Percentiles rank a stretch among this genome's conserved stretches.
phyloP scores from a whole-genome alignment of 1,140 invertebrate genomes.

The Megathymus violae region DNA sequence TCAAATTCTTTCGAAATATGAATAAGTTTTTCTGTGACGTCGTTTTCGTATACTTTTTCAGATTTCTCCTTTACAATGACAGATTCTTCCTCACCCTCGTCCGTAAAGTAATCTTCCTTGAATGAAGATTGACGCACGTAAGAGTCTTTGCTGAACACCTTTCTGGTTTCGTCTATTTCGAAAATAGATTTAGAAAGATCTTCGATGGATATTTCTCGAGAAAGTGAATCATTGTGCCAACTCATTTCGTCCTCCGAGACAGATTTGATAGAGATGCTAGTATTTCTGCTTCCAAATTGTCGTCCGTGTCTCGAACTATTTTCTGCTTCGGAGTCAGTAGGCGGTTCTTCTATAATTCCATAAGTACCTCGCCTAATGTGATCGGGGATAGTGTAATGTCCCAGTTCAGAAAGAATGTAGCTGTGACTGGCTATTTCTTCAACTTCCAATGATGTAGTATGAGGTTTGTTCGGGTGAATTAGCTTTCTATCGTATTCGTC shows the following conservation, averaged over 20 bases:
- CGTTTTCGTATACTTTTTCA: constrained; percentile 81
- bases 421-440: constrained; percentile 86
- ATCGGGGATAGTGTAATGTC: constrained; percentile 85
- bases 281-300: constrained; percentile 78
- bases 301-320: constrained; percentile 64
- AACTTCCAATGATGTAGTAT: constrained; percentile 81
- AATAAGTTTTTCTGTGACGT: constrained; percentile 83
- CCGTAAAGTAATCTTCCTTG: constrained; percentile 77
- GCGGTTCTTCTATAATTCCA: constrained; percentile 83
- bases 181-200: constrained; percentile 81
- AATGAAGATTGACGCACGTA: constrained; percentile 78
- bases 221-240: constrained; percentile 82
- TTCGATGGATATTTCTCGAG: constrained; percentile 85
- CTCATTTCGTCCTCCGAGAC: constrained; percentile 87
- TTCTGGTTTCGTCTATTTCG: constrained; percentile 76
- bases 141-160: constrained; percentile 80
- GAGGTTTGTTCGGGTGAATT: constrained; percentile 77
- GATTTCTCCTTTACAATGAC: constrained; percentile 72
- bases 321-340: constrained; percentile 80
- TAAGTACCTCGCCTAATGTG: constrained; percentile 76
- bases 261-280: constrained; percentile 85
- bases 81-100: constrained; percentile 74
- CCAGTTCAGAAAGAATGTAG: constrained; percentile 84
- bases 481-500: constrained; percentile 67
- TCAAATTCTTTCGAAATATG: constrained; percentile 74